phyloP scores from a whole-genome alignment of 2,797 vertebrate genomes.

The Lepidocolaptes lacrymiger region DNA sequence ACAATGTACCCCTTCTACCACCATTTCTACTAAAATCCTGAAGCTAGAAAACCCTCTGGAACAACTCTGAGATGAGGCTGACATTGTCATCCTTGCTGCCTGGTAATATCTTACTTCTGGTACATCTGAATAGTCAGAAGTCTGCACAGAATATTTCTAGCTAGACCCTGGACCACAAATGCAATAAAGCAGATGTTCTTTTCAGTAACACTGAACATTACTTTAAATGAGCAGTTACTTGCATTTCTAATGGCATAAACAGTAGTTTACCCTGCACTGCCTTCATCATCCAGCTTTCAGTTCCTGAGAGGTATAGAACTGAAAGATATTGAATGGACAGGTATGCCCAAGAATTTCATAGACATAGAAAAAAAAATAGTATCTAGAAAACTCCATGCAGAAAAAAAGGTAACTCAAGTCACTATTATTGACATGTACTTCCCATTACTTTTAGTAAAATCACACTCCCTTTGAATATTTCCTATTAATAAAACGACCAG shows the following conservation, averaged over 20 bases:
- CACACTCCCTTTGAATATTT: background rate
- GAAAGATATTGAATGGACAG: background rate
- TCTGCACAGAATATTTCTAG: background rate
- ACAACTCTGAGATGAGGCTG: background rate
- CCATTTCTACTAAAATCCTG: background rate
- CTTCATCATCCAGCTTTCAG: background rate
- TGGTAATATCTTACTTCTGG: background rate
- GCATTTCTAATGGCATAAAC: background rate
- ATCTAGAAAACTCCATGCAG: background rate
- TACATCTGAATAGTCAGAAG: background rate
- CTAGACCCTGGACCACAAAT: background rate
- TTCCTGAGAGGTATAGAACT: background rate
- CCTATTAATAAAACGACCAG: background rate
- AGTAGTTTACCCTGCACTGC: background rate
- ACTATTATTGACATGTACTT: background rate
- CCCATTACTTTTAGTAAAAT: background rate
- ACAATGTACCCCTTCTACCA: background rate
- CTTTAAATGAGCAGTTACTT: background rate
- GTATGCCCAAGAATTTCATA: background rate
- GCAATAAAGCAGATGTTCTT: background rate
- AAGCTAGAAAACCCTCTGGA: background rate
- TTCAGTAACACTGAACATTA: background rate
- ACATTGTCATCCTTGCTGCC: background rate
- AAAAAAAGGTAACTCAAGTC: background rate
- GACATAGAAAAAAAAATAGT: background rate